Percentiles rank a stretch among this genome's conserved stretches.
Conservation (phyloP, 2,888 invertebrate genomes). For the Syrphus vitripennis region DNA sequence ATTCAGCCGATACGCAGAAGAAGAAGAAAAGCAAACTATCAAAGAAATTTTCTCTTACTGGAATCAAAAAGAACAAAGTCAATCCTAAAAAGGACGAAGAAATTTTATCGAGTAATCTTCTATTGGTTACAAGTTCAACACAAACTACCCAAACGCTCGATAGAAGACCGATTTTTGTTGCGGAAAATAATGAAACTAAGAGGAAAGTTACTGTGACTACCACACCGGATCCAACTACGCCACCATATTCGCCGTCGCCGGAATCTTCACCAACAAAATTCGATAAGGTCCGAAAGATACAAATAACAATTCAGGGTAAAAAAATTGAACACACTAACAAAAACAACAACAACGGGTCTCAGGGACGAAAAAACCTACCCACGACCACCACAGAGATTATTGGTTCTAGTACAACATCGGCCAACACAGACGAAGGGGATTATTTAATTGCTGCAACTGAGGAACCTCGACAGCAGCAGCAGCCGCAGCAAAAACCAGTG, state of each 20-base stretch:
- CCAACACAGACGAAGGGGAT: conserved; percentile 48
- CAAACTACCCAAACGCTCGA: conserved; percentile 72
- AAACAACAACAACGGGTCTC: conserved; percentile 34
- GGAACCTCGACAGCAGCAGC: conserved; percentile 6
- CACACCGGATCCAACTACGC: conserved; percentile 40
- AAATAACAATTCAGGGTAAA: conserved; percentile 80
- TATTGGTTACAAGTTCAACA: conserved; percentile 64
- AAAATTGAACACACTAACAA: conserved; percentile 75
- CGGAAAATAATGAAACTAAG: conserved; percentile 55
- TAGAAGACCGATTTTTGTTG: conserved; percentile 36
- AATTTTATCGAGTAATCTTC: neutral
- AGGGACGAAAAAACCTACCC: conserved; percentile 72
- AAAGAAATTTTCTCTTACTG: conserved; percentile 76
- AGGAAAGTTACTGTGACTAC: conserved; percentile 51
- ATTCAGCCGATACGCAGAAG: conserved; percentile 36
- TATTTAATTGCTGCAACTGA: conserved; percentile 35
- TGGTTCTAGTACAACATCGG: conserved; percentile 66
- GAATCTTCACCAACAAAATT: conserved; percentile 67
- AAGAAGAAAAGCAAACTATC: conserved; percentile 77
- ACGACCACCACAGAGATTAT: conserved; percentile 76
- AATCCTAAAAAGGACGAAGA: conserved; percentile 70
- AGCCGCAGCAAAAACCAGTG: conserved; percentile 37
- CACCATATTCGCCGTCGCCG: conserved; percentile 55
- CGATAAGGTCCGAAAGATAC: conserved; percentile 75
- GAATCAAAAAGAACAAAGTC: conserved; percentile 76